Evolutionary conservation across 2,113 vertebrate genomes (phyloP).

Genomic region (Clarias gariepinus): DNA sequence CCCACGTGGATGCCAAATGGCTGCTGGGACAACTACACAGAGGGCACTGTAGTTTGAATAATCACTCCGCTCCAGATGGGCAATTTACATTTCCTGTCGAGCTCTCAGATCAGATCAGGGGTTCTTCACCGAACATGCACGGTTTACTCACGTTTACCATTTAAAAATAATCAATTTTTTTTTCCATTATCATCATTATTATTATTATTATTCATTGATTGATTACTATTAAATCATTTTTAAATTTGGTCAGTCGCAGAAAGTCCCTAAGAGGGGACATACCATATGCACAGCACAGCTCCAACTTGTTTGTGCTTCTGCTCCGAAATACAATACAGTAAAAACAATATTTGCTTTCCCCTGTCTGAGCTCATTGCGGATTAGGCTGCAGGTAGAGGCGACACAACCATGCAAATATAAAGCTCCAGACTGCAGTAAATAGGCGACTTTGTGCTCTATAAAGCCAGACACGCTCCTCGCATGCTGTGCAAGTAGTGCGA

Average conservation of each 20-base stretch:
- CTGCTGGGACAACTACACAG: neutral
- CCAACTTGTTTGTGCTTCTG: neutral
- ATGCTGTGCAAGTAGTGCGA: conserved; percentile 1
- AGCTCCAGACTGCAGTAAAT: conserved; percentile 32
- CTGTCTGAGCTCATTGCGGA: conserved; percentile 19
- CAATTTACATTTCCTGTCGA: conserved; percentile 17
- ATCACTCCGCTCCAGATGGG: conserved; percentile 29
- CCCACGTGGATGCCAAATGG: conserved; percentile 7
- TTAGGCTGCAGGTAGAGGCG: conserved; percentile 26
- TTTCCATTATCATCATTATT: neutral
- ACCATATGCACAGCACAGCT: neutral
- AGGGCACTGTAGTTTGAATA: conserved; percentile 20
- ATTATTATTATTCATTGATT: too few species aligned
- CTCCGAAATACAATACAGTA: conserved; percentile 41
- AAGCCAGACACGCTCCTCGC: neutral
- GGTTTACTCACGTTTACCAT: neutral
- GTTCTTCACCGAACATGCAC: neutral
- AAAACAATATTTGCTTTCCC: conserved; percentile 43
- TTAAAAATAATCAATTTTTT: neutral
- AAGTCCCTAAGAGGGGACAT: neutral
- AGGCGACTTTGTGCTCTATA: conserved; percentile 28
- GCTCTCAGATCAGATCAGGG: neutral
- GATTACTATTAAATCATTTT: too few species aligned
- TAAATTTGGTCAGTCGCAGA: too few species aligned
- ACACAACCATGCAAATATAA: neutral